A percentile compares a stretch with the other conserved stretches of the same genome.
phyloP scores from a whole-genome alignment of 2,797 vertebrate genomes.

The Sebastes paucispinis region DNA sequence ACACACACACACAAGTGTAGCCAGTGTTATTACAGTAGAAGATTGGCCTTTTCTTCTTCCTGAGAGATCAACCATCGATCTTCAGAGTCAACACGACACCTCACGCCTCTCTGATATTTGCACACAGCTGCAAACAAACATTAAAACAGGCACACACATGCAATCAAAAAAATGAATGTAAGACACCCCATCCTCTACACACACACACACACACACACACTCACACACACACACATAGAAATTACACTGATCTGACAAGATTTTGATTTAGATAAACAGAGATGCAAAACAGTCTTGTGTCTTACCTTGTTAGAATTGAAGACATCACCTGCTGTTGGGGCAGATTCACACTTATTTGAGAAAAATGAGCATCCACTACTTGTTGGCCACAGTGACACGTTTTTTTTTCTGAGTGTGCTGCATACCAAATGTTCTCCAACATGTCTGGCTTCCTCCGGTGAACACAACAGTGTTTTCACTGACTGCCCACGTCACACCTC shows the following conservation, averaged over 20 bases:
- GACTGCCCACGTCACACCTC: constrained; percentile 74
- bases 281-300: constrained; percentile 39
- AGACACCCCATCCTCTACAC: not conserved
- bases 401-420: constrained; percentile 42
- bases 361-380: constrained; percentile 52
- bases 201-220: not conserved
- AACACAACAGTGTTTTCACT: constrained; percentile 58
- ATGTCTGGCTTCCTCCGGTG: constrained; percentile 68
- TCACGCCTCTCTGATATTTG: constrained; percentile 65
- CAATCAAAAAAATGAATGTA: not conserved
- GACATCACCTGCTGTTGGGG: constrained; percentile 27
- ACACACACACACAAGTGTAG: not conserved
- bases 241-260: constrained; percentile 31
- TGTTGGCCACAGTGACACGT: constrained; percentile 33
- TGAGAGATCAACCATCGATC: constrained; percentile 68
- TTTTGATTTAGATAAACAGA: constrained; percentile 43
- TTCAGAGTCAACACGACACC: constrained; percentile 62
- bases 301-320: constrained; percentile 38
- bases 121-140: constrained; percentile 63
- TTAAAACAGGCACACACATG: constrained; percentile 35
- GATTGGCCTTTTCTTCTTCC: constrained; percentile 68
- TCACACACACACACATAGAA: not conserved
- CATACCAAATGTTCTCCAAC: constrained; percentile 70
- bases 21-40: constrained; percentile 59
- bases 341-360: constrained; percentile 3